Conservation (phyloP, 2,888 invertebrate genomes). For the Metacarcinus magister region DNA sequence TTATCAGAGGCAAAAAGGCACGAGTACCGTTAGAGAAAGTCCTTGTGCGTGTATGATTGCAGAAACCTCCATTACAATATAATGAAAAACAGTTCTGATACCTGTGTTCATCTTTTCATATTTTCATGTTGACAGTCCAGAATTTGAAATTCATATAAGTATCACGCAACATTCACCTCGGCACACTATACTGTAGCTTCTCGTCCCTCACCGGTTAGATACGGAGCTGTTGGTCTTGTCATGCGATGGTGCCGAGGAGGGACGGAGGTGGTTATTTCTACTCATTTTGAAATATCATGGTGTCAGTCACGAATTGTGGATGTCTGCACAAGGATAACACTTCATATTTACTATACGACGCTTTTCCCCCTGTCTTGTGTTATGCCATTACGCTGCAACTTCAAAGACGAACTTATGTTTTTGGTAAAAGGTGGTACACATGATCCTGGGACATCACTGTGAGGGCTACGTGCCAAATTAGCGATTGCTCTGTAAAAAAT, state of each 20-base stretch:
- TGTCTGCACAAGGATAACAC: no score
- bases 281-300: no score
- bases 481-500: no score
- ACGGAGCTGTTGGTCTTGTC: neutral
- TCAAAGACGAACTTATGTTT: no score
- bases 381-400: no score
- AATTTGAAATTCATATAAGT: neutral
- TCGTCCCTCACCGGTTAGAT: neutral
- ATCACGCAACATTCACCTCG: neutral
- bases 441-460: no score
- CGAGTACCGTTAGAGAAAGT: no score
- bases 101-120: neutral
- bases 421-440: no score
- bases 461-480: no score
- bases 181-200: neutral
- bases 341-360: neutral
- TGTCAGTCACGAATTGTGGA: no score
- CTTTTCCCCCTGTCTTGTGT: neutral
- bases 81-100: neutral
- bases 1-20: no score
- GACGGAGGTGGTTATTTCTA: neutral
- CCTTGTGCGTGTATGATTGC: no score
- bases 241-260: neutral
- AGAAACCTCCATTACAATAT: neutral
- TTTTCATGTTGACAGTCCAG: neutral